Base-by-base conservation (phyloP, 1,140 invertebrate species). In the Heliconius hewitsoni region DNA sequence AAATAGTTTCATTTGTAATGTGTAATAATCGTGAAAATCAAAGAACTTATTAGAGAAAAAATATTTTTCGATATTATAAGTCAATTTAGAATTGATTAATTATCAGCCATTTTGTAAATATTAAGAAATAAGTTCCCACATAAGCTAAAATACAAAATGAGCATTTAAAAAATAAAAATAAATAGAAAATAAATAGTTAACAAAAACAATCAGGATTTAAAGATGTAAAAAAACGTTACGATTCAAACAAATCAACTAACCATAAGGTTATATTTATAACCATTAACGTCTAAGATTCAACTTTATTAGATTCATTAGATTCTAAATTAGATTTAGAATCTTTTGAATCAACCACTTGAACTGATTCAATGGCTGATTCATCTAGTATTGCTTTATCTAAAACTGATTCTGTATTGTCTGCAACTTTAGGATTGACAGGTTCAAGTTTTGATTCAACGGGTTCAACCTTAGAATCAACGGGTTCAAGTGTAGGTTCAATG, bases 231-330 rank as follows among this genome's bases (percentile, higher is more conserved):
- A 66, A 30, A 66, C 60, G 27, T 66, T 66, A 66, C 60, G 13
- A 66, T 66, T 66, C 60, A 66, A 66, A 66, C 60, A 66, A 66
- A 11, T 66, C 11, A 30, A 66, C 23, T 23, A 66, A 27, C 27
- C 3, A 46, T 46, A 46, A 30, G 60, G 60, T 66, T 16, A 66
- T 30, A 66, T 66, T 66, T 66, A 66, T 13, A 66, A 66, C 60
- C 27, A 66, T 66, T 66, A 66, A 18, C 13, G 30, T 66, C 27
- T 66, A 66, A 66, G 60, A 66, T 30, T 66, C 60, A 66, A 66
- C 23, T 8, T 66, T 66, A 23, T 13, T 23, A 66, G 60, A 16
- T 66, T 66, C 60, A 30, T 66, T 66, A 1, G 23, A n/a, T 66
- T 66, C 23, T 66, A 66, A 66, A 66, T 66, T 16, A 66, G 23